These are phyloP conservation scores for Elgonia sp. DNA, from an alignment of 2,888 invertebrate genomes.

Conservation along the genomic window DNA sequence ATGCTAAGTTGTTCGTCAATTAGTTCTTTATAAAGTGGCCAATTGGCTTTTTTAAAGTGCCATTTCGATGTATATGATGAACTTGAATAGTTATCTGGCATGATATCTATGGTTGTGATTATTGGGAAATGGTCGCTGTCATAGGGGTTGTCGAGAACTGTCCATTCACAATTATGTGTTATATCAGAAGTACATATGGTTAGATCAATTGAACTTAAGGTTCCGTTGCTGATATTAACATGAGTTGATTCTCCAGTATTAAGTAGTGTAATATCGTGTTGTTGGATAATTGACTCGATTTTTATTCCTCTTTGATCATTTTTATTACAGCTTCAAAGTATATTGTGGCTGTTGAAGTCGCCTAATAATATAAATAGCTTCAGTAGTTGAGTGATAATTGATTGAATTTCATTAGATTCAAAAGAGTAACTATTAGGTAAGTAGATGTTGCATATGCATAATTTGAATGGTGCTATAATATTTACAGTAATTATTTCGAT, in stretches of 20 bases:
- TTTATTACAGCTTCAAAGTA: constrained; percentile 72
- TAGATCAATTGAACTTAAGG: constrained; percentile 6
- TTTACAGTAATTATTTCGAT: background rate
- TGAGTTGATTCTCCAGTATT: constrained; percentile 68
- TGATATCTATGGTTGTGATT: background rate
- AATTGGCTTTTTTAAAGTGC: constrained; percentile 73
- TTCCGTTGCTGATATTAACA: constrained; percentile 44
- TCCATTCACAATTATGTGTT: constrained; percentile 34
- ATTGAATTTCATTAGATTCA: constrained; percentile 46
- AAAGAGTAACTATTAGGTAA: constrained; percentile 10
- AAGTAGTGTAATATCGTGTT: constrained; percentile 53
- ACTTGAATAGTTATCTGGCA: background rate
- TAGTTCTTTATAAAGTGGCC: constrained; percentile 49
- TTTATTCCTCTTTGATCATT: constrained; percentile 70
- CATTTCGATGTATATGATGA: constrained; percentile 25
- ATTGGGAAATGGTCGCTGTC: constrained; percentile 71
- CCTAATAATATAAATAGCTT: constrained; percentile 77
- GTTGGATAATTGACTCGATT: constrained; percentile 67
- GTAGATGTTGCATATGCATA: constrained; percentile 21
- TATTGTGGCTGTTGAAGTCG: constrained; percentile 77
- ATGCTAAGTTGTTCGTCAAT: constrained; percentile 13
- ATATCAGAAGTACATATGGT: background rate
- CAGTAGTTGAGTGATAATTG: constrained; percentile 76
- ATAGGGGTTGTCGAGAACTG: constrained; percentile 11
- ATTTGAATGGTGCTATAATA: background rate